Evolutionary conservation across 2,113 vertebrate genomes (phyloP), one percentile per base, ranked within the genome.

Genomic region (Atlantisia rogersi): DNA sequence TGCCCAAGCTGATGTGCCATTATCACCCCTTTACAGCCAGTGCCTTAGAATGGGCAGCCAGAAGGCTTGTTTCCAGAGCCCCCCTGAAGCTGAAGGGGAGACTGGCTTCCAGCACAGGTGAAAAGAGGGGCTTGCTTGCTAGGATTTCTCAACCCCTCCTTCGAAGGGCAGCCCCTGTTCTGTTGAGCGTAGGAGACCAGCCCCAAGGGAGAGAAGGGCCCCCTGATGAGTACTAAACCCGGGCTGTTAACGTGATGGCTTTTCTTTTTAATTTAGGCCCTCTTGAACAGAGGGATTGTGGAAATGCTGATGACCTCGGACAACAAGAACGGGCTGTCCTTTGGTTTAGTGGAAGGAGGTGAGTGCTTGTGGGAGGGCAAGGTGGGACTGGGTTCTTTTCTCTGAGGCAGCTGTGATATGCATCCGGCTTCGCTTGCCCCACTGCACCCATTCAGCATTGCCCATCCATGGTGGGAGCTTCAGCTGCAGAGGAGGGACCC

Each of bases 251-350:
- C 32, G 18, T 68, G 4, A 4, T 28, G 39, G 29, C 4, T 48
- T 68, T 95, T 93, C 59, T 78, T 80, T 88, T 93, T 76, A 37
- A 39, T 48, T 79, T 62, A 99, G 99, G 98, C 98, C 4, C 94
- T 99, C 79, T 9, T 98, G 75, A 97, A 96, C 28, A 98, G 99
- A 94, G 99, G 98, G 71, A 98, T 99, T 75, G 97, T 97, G 81
- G 99, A 99, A 83, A 89, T 99, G 81, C 97, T 99, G 83, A 81
- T 99, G 98, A 99, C 99, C 58, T 99, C 99, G 0, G 99, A 99
- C 96, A 97, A 98, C 94, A 97, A 97, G 60, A 97, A 98, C 0
- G 98, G 98, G 16, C 91, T 99, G 19, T 91, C 88, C 2, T 95
- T 82, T 17, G 99, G 99, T 88, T 94, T 95, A 16, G 94, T 99